Base-by-base conservation (phyloP, 2,113 vertebrate genomes). In the Pogonocichla stellata region DNA sequence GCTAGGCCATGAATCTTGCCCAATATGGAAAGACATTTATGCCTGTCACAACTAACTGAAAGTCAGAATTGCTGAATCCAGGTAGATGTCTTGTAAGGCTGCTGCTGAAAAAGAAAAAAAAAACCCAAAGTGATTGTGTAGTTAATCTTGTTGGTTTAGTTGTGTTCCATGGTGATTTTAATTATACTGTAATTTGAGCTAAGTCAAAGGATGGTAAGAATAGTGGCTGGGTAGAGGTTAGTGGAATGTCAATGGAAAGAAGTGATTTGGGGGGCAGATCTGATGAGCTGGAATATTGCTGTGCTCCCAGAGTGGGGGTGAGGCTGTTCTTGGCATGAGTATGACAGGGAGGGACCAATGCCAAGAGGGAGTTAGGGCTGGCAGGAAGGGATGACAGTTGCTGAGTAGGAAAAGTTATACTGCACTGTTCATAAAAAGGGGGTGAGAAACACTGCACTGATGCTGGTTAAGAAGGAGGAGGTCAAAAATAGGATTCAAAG, bases 171-270 rank as follows among this genome's bases (percentile, higher is more conserved):
- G 90, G 81, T 95, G 95, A 94, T 95, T 95, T 93, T 96, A 97
- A 97, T 97, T 96, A 95, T 87, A 95, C 90, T 96, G 97, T 97
- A 97, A 97, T 65, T 48, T 91, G 95, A 97, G 88, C 96, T 94
- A 86, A 95, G 80, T 93, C 82, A 95, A 97, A 96, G 93, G 93
- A 97, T 95, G 72, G 89, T 88, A 96, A 92, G 93, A 97, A 95
- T 71, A 93, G 90, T 93, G 84, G 69, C 65, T 95, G 90, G 78
- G 56, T 85, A 93, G 90, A 93, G 60, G 80, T 58, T 93, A 70
- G 71, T 93, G 94, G 88, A 97, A 97, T 92, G 94, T 94, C 72
- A 91, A 74, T 61, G 83, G 47, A 66, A 92, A 96, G 47, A 79
- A 89, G 88, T 72, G 82, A 56, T 92, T 71, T 73, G 10, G 73